Evolutionary conservation across 2,797 vertebrate species (phyloP).

Genomic region (Melanotaenia nigrans): DNA sequence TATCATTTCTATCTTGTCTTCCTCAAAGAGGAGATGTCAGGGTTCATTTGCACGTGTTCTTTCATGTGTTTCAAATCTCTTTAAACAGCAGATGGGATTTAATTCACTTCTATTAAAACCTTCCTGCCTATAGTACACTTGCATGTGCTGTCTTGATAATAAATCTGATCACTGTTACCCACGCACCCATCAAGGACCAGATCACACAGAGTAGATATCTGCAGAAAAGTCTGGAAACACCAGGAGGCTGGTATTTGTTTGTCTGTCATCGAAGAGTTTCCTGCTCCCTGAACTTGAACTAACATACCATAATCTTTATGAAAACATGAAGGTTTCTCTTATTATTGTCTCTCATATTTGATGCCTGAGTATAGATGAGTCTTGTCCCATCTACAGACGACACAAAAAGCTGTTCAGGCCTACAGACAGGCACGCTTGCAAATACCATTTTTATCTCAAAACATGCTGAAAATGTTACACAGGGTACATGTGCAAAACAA

Average conservation of each 20-base stretch:
- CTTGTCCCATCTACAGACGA: too few relatives aligned
- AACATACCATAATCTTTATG: too few relatives aligned
- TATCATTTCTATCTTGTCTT: constrained; percentile 7
- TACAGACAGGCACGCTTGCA: too few relatives aligned
- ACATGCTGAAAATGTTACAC: too few relatives aligned
- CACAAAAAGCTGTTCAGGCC: too few relatives aligned
- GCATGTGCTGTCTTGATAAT: not conserved
- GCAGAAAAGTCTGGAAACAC: not conserved
- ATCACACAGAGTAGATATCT: not conserved
- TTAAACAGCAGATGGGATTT: not conserved
- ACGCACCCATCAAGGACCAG: not conserved
- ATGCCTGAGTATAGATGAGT: too few relatives aligned
- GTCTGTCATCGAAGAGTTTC: too few relatives aligned
- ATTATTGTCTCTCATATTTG: too few relatives aligned
- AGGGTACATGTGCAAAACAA: too few relatives aligned
- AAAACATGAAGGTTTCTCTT: too few relatives aligned
- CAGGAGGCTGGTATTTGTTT: not conserved
- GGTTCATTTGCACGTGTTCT: not conserved
- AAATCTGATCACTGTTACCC: not conserved
- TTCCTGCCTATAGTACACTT: not conserved
- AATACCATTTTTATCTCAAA: too few relatives aligned
- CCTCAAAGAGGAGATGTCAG: not conserved
- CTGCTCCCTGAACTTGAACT: too few relatives aligned
- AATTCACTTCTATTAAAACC: not conserved
- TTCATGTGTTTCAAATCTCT: not conserved